These are phyloP conservation scores for Caradrina clavipalpis DNA, from an alignment of 2,888 invertebrate species.

Conservation along the genomic window DNA sequence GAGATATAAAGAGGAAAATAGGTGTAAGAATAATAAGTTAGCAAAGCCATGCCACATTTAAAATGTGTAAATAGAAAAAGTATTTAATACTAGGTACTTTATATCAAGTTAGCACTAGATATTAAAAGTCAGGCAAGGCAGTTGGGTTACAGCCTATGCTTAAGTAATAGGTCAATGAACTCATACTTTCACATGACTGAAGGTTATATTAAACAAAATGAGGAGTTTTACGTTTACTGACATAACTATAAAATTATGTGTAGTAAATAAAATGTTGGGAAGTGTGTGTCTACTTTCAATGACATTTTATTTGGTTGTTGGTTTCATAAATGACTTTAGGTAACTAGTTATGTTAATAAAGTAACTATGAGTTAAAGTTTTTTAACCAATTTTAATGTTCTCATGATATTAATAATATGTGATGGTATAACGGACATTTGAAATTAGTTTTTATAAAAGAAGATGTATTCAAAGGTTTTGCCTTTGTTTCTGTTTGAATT, in stretches of 20 bases:
- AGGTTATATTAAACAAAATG: conserved; percentile 74
- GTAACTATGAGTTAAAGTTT: background rate
- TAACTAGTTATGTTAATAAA: background rate
- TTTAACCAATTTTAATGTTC: background rate
- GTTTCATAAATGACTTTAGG: background rate
- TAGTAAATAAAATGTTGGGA: conserved; percentile 20
- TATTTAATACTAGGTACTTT: conserved; percentile 16
- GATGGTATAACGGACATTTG: conserved; percentile 6
- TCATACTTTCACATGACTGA: conserved; percentile 79
- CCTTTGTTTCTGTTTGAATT: background rate
- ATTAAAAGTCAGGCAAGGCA: conserved; percentile 58
- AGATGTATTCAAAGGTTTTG: background rate
- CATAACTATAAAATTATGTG: conserved; percentile 41
- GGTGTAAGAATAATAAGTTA: conserved; percentile 45
- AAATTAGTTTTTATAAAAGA: too few species aligned
- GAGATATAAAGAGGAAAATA: conserved; percentile 64
- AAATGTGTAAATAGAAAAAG: conserved; percentile 44
- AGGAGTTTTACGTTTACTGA: conserved; percentile 61
- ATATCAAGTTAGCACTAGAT: conserved; percentile 45
- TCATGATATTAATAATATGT: background rate
- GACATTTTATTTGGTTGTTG: conserved; percentile 7
- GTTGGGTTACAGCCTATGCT: conserved; percentile 68
- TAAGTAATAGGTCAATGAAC: conserved; percentile 80
- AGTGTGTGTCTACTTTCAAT: conserved; percentile 16
- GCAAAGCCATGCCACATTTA: conserved; percentile 32